Percentiles rank a stretch among this genome's conserved stretches.
These are phyloP conservation scores for Leptopilina boulardi DNA, from an alignment of 1,140 invertebrate genomes.

Conservation along the genomic window DNA sequence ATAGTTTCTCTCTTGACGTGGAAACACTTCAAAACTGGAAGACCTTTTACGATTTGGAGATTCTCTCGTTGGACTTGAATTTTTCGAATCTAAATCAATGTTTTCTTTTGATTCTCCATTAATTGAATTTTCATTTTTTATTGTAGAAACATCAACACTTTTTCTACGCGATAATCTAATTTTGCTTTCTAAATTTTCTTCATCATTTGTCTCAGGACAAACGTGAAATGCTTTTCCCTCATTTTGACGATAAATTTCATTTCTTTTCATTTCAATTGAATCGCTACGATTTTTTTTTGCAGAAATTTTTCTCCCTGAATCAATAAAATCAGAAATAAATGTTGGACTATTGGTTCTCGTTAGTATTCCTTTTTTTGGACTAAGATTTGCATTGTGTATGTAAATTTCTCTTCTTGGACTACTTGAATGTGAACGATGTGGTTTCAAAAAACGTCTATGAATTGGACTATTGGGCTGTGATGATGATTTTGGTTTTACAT, in stretches of 20 bases:
- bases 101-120: not conserved
- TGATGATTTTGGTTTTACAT: not conserved
- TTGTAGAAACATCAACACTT: not conserved
- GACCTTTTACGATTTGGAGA: conserved; percentile 3
- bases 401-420: conserved; percentile 72
- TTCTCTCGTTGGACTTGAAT: not conserved
- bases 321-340: not conserved
- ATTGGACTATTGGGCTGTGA: conserved; percentile 33
- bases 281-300: not conserved
- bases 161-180: not conserved
- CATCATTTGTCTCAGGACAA: conserved; percentile 26
- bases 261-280: not conserved
- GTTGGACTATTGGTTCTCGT: conserved; percentile 44
- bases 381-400: conserved; percentile 65
- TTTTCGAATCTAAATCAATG: not conserved
- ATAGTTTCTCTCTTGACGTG: conserved; percentile 60
- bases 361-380: conserved; percentile 71
- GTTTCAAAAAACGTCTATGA: conserved; percentile 8
- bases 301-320: not conserved
- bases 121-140: not conserved
- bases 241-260: not conserved
- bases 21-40: conserved; percentile 53
- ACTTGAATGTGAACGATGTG: conserved; percentile 61
- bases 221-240: conserved; percentile 19
- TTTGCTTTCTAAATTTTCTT: not conserved